Percentiles rank a stretch among this genome's conserved stretches.
These are phyloP conservation scores for Nyctereutes procyonoides DNA, from an alignment of 2,113 vertebrate genomes.

Conservation along the genomic window DNA sequence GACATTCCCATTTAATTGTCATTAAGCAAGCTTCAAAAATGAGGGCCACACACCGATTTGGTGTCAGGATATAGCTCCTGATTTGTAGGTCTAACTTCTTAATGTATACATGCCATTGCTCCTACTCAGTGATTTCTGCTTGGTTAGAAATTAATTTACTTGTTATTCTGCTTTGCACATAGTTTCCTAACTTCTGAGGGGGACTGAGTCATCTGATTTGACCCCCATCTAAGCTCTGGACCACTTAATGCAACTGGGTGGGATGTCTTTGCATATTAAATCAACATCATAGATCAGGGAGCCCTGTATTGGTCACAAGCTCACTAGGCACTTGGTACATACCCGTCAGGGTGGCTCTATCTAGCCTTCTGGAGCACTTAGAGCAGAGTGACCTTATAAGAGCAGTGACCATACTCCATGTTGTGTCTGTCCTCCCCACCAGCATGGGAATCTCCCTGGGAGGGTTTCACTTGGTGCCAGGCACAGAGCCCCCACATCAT, in stretches of 20 bases:
- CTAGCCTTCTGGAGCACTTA: background rate
- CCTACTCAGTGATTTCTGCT: background rate
- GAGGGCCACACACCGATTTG: background rate
- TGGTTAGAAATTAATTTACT: background rate
- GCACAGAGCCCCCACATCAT: accelerated
- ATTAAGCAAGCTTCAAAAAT: background rate
- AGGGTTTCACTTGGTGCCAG: background rate
- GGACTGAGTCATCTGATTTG: background rate
- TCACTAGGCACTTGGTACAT: background rate
- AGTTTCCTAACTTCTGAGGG: background rate
- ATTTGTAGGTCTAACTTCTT: background rate
- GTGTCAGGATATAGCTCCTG: background rate
- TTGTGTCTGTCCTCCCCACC: background rate
- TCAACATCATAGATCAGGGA: background rate
- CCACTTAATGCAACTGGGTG: background rate
- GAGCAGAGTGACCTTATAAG: background rate
- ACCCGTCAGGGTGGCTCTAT: accelerated
- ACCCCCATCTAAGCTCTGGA: background rate
- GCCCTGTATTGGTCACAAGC: too few species aligned
- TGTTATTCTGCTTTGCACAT: background rate
- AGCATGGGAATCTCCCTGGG: accelerated
- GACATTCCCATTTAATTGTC: background rate
- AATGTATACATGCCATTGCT: background rate
- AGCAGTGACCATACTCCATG: background rate
- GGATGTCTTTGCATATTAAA: background rate